Evolutionary conservation across 1,140 invertebrate genomes (phyloP), one percentile per base, ranked within the genome.

Genomic region (Papilio polyxenes): DNA sequence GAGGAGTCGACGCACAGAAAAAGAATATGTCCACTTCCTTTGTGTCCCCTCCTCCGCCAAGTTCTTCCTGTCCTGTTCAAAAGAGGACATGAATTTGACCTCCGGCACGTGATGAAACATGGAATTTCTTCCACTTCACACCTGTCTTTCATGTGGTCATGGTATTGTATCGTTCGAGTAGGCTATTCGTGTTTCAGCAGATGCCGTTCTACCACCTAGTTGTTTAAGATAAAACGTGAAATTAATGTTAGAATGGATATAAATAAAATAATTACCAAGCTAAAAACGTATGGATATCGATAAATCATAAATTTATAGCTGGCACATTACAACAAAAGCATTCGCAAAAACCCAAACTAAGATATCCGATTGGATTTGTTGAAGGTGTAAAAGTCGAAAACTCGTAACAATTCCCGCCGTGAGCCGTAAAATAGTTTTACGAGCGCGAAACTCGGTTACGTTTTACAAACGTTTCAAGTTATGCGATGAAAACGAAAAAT

Each of bases 371-470:
- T 80, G 78, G 56, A 44, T 80, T 80, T 23, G 59, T 77, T 82
- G 83, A 77, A 81, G 82, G 82, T 85, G 86, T 86, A 86, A 85
- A 85, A 83, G 20, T 82, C 79, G 78, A 65, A 80, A 80, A 80
- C 80, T 85, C 85, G 82, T 85, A 79, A 83, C 85, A 83, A 85
- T 88, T 85, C 84, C 81, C 83, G 78, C 81, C 81, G 85, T 85
- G 78, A 59, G 83, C 77, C 83, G 85, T 88, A 88, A 88, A 87
- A 82, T 84, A 85, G 87, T 86, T 87, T 88, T 86, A 88, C 83
- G 86, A 84, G 82, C 78, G 13, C 62, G 17, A 82, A 87, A 84
- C 81, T 84, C 84, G 86, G 86, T 87, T 86, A 87, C 81, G 84
- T 83, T 82, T 83, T 83, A 82, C 86, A 87, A 84, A 84, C 81